A percentile compares a stretch with the other conserved stretches of the same genome.
These are phyloP conservation scores for Scytalopus superciliaris DNA, from an alignment of 2,113 vertebrate species.

Conservation along the genomic window DNA sequence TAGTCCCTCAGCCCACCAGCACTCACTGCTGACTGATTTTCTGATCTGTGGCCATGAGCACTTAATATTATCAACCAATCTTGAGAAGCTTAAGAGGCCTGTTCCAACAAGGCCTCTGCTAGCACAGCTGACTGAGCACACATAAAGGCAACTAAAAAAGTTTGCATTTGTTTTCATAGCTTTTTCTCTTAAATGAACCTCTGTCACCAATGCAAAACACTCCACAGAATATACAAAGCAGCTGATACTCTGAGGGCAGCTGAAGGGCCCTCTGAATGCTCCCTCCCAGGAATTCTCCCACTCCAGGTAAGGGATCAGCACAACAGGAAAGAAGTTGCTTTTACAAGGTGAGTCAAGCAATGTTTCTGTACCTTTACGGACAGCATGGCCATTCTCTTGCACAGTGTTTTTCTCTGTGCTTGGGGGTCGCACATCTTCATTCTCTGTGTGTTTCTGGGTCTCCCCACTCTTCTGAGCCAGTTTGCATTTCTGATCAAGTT, in stretches of 20 bases:
- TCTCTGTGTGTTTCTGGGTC: conserved; percentile 73
- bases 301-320: neutral
- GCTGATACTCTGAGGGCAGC: neutral
- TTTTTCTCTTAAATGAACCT: neutral
- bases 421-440: conserved; percentile 74
- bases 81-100: neutral
- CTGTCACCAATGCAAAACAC: neutral
- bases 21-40: neutral
- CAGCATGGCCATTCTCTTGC: conserved; percentile 78
- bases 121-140: neutral
- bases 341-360: neutral
- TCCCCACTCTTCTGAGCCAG: conserved; percentile 79
- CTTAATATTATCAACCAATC: neutral
- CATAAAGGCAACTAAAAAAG: neutral
- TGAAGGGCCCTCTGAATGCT: neutral
- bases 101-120: neutral
- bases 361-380: conserved; percentile 79
- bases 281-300: neutral
- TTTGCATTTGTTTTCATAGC: neutral
- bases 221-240: neutral
- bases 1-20: neutral
- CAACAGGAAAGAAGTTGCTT: neutral
- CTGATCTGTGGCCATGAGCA: neutral
- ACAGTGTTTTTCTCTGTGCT: conserved; percentile 72
- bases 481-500: conserved; percentile 92